These are phyloP conservation scores for Uloborus diversus DNA, from an alignment of 1,140 invertebrate genomes.

Conservation along the genomic window DNA sequence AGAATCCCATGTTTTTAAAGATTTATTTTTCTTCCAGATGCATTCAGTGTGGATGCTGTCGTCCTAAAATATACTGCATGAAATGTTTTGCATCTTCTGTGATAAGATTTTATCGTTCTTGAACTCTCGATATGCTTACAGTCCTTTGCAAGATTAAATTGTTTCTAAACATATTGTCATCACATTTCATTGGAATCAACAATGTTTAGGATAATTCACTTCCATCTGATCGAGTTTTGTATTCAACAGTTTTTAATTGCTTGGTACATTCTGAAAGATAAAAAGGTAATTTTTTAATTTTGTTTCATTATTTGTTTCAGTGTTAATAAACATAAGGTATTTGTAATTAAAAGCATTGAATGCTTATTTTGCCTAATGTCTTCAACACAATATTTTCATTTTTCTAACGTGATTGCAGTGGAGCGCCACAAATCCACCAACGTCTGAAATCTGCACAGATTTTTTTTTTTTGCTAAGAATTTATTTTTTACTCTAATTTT, in stretches of 20 bases:
- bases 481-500: background rate
- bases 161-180: background rate
- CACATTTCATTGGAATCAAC: background rate
- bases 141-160: slow-evolving; percentile 3
- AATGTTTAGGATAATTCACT: slow-evolving; percentile 23
- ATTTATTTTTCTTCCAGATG: background rate
- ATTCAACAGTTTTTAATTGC: slow-evolving; percentile 41
- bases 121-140: slow-evolving; percentile 17
- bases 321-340: background rate
- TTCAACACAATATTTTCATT: background rate
- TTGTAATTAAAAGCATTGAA: background rate
- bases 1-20: background rate
- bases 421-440: no score
- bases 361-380: background rate
- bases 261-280: slow-evolving; percentile 28
- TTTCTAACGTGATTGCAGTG: no score
- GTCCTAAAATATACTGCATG: slow-evolving; percentile 1
- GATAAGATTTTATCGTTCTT: background rate
- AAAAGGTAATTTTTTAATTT: slow-evolving; percentile 24
- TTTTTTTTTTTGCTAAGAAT: background rate
- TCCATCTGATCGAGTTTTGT: background rate
- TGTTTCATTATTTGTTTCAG: background rate
- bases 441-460: background rate
- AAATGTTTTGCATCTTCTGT: slow-evolving; percentile 15
- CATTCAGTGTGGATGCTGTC: background rate